Evolutionary conservation across 2,888 invertebrate species (phyloP).

Genomic region (Folsomia candida): DNA sequence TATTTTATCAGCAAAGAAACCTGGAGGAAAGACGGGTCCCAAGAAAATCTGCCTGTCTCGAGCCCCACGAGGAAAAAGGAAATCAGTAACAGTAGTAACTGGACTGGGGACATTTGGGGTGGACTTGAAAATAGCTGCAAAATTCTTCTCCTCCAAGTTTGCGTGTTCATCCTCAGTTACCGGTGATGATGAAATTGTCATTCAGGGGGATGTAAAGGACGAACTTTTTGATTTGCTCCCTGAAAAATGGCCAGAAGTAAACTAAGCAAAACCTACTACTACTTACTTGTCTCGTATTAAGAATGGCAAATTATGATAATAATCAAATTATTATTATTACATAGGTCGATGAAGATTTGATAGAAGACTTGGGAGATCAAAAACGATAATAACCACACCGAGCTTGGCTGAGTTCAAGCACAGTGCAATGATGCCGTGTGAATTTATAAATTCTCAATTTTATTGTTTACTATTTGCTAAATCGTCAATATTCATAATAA

Average conservation of each 20-base stretch:
- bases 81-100: conserved; percentile 88
- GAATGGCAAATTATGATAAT: conserved; percentile 9
- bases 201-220: conserved; percentile 98
- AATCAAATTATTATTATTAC: conserved; percentile 52
- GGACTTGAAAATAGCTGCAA: conserved; percentile 95
- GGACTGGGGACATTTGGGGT: conserved; percentile 91
- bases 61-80: conserved; percentile 95
- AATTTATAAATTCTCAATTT: conserved; percentile 10
- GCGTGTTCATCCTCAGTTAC: conserved; percentile 99
- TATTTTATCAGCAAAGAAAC: conserved; percentile 91
- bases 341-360: conserved; percentile 86
- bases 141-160: conserved; percentile 95
- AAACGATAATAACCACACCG: conserved; percentile 82
- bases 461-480: not conserved
- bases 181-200: conserved; percentile 98
- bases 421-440: not conserved
- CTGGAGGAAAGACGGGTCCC: conserved; percentile 82
- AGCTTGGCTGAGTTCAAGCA: not conserved
- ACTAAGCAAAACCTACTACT: conserved; percentile 14
- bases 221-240: conserved; percentile 96
- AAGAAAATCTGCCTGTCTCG: conserved; percentile 80
- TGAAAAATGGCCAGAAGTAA: conserved; percentile 94
- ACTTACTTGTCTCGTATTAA: conserved; percentile 9
- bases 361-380: conserved; percentile 88
- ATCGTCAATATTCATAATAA: no score